phyloP scores from a whole-genome alignment of 2,797 vertebrate genomes.

The Poecile montanus region DNA sequence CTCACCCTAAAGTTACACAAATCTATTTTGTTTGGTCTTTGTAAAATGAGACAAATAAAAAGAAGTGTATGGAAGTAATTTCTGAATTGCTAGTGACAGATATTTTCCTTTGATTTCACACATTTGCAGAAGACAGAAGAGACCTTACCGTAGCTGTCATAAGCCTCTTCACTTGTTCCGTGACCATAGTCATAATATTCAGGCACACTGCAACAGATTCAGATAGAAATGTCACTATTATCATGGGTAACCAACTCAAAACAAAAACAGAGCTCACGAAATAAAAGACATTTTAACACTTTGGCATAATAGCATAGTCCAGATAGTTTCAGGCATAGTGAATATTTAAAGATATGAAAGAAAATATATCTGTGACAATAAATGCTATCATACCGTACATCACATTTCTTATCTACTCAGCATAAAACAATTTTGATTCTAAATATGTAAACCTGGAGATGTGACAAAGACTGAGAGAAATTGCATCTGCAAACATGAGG shows the following conservation, averaged over 20 bases:
- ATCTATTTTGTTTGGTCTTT: constrained; percentile 56
- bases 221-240: constrained; percentile 67
- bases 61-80: constrained; percentile 52
- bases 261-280: not conserved
- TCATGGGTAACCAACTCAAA: constrained; percentile 15
- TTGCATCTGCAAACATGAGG: not conserved
- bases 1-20: constrained; percentile 54
- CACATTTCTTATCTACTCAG: not conserved
- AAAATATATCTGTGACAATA: constrained; percentile 1
- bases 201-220: constrained; percentile 85
- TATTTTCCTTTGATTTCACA: constrained; percentile 59
- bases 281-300: not conserved
- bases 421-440: constrained; percentile 4
- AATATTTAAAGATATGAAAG: not conserved
- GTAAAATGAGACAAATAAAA: constrained; percentile 15
- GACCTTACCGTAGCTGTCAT: constrained; percentile 94
- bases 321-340: not conserved
- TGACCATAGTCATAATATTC: constrained; percentile 97
- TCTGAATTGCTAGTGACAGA: constrained; percentile 55
- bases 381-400: not conserved
- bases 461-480: constrained; percentile 6
- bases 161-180: constrained; percentile 89
- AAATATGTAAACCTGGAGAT: not conserved
- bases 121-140: constrained; percentile 54
- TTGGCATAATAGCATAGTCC: not conserved